phyloP scores from a whole-genome alignment of 2,888 invertebrate genomes.

The Morinoia aosen region DNA sequence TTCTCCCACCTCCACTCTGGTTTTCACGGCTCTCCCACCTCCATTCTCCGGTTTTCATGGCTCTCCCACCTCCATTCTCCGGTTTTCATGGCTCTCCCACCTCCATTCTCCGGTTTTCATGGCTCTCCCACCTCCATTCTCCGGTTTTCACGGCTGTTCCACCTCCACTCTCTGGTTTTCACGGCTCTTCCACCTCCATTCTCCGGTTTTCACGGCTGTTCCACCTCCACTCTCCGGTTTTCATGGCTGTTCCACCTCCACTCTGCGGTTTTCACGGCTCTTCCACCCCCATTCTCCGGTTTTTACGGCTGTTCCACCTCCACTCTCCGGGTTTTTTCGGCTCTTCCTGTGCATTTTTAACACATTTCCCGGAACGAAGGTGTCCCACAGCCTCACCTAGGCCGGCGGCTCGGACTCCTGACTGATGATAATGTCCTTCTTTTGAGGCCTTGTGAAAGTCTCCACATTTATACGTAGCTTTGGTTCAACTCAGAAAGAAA shows the following conservation, averaged over 20 bases:
- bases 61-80: not conserved
- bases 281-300: not conserved
- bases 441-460: not conserved
- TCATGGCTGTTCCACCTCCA: not conserved
- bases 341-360: not conserved
- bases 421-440: slow-evolving; percentile 12
- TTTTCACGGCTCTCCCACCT: not conserved
- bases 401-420: not conserved
- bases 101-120: not conserved
- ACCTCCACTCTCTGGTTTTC: not conserved
- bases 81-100: too few species aligned
- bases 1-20: too few species aligned
- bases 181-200: not conserved
- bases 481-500: not conserved
- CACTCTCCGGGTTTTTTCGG: not conserved
- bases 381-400: not conserved
- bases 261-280: not conserved
- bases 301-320: not conserved
- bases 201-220: not conserved
- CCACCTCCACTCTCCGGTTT: not conserved
- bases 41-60: not conserved
- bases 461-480: slow-evolving; percentile 4
- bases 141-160: not conserved
- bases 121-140: not conserved
- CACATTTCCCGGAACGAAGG: not conserved